Percentiles rank a stretch among this genome's conserved stretches.
Evolutionary conservation across 2,797 vertebrate genomes (phyloP).

Genomic region (Rhynchotus rufescens): DNA sequence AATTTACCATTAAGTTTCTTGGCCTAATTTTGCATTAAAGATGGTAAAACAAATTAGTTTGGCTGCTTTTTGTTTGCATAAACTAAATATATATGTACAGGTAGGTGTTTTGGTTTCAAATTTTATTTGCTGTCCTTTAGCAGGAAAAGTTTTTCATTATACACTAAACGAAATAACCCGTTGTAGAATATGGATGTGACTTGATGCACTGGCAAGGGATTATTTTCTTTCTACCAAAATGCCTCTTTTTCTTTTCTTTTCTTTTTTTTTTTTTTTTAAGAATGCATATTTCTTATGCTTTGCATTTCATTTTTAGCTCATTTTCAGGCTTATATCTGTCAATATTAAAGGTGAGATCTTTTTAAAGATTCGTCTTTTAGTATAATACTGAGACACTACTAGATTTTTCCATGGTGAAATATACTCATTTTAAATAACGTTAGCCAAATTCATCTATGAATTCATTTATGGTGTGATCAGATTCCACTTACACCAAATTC

Average conservation of each 20-base stretch:
- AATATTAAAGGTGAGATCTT: background rate
- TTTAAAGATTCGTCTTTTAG: background rate
- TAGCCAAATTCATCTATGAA: background rate
- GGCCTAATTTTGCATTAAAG: constrained; percentile 14
- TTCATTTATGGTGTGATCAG: background rate
- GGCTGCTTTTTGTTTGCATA: constrained; percentile 2
- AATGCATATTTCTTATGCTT: background rate
- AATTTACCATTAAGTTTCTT: constrained; percentile 35
- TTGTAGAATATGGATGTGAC: background rate
- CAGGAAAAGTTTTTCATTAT: background rate
- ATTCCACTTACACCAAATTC: background rate
- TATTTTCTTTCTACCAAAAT: background rate
- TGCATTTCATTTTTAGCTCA: background rate
- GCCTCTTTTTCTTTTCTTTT: background rate
- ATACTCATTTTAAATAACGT: background rate
- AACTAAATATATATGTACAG: background rate
- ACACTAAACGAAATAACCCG: background rate
- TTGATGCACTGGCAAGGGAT: background rate
- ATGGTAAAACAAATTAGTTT: constrained; percentile 20
- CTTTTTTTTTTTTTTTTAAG: background rate
- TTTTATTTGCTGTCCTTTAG: constrained; percentile 22
- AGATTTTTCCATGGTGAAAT: background rate
- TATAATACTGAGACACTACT: background rate
- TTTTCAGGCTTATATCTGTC: background rate
- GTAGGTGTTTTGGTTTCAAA: background rate